A percentile compares a stretch with the other conserved stretches of the same genome.
Conservation (phyloP, 2,797 vertebrate genomes). For the Amniataba percoides region DNA sequence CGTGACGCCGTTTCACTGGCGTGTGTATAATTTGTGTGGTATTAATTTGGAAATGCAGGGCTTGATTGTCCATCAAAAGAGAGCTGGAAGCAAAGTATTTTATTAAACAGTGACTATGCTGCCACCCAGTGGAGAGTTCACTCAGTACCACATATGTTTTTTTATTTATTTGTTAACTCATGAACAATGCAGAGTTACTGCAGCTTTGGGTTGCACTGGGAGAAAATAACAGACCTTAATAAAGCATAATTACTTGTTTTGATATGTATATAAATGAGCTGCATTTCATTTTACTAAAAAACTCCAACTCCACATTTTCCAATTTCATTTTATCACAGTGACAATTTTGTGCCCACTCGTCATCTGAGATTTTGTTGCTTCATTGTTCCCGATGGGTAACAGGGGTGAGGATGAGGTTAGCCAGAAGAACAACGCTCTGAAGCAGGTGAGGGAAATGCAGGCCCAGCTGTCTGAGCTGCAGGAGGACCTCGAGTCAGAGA, state of each 20-base stretch:
- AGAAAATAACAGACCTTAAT: not conserved
- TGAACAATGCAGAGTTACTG: not conserved
- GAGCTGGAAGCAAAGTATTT: not conserved
- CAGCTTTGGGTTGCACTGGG: no score
- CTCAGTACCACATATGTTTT: not conserved
- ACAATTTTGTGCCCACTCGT: not conserved
- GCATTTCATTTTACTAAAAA: not conserved
- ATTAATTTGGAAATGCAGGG: conserved; percentile 12
- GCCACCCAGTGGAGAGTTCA: conserved; percentile 60
- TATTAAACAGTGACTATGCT: conserved; percentile 35
- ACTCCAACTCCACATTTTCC: not conserved
- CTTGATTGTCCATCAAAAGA: not conserved
- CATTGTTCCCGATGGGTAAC: conserved; percentile 6
- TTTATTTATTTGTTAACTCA: not conserved
- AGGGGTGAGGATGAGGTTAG: conserved; percentile 94
- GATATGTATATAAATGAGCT: not conserved
- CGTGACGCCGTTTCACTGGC: not conserved
- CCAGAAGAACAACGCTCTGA: conserved; percentile 96
- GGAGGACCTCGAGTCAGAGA: conserved; percentile 97
- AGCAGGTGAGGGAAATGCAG: conserved; percentile 94
- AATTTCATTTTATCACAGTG: not conserved
- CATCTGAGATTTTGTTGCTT: not conserved
- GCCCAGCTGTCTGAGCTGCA: conserved; percentile 96
- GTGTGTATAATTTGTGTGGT: conserved; percentile 12
- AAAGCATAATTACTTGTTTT: not conserved